A percentile compares a stretch with the other conserved stretches of the same genome.
phyloP scores from a whole-genome alignment of 1,140 invertebrate species.

The Latrodectus geometricus region DNA sequence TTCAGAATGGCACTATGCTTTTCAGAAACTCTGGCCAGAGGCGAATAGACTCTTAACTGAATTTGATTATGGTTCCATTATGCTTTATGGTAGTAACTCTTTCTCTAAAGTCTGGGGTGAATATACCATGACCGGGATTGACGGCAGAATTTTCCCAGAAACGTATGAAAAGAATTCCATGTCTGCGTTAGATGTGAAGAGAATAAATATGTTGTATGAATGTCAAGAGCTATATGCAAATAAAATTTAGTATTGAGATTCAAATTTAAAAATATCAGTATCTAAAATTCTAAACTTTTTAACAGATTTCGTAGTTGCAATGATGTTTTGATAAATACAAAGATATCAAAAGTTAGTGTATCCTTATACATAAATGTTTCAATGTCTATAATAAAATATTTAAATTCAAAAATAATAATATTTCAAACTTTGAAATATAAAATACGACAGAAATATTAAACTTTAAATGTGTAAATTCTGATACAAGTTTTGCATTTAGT shows the following conservation, averaged over 20 bases:
- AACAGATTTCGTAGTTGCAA: too few species aligned
- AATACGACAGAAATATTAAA: too few species aligned
- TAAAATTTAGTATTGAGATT: background rate
- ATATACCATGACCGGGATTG: slow-evolving; percentile 8
- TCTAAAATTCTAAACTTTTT: background rate
- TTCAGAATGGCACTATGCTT: slow-evolving; percentile 36
- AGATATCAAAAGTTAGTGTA: too few species aligned
- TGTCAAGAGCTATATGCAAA: background rate
- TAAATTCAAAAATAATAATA: too few species aligned
- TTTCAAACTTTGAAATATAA: too few species aligned
- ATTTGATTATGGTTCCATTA: slow-evolving; percentile 64
- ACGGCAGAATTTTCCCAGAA: background rate
- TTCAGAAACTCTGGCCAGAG: slow-evolving; percentile 33
- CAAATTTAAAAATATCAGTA: background rate
- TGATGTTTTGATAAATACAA: too few species aligned
- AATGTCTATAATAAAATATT: too few species aligned
- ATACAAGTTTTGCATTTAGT: too few species aligned
- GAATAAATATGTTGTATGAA: slow-evolving; percentile 19
- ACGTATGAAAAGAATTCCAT: background rate
- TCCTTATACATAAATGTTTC: too few species aligned
- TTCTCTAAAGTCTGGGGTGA: slow-evolving; percentile 23
- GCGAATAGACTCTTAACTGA: slow-evolving; percentile 60
- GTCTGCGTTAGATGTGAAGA: background rate
- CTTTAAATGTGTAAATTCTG: too few species aligned
- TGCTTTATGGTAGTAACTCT: slow-evolving; percentile 62